These are phyloP conservation scores for Eristalis pertinax DNA, from an alignment of 2,888 invertebrate genomes.

Conservation along the genomic window DNA sequence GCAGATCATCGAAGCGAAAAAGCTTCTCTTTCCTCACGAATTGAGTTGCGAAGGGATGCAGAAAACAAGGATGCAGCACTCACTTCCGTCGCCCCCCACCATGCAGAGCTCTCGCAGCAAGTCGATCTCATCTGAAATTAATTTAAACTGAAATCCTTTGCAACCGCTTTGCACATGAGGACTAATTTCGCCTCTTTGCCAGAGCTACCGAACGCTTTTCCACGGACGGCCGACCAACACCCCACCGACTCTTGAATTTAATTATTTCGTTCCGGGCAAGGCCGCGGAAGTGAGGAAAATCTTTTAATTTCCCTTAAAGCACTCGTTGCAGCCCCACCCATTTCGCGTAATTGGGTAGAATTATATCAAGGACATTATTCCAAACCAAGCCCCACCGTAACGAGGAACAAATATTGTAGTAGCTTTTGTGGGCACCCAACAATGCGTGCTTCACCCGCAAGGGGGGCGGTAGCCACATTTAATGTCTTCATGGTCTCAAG, in stretches of 20 bases:
- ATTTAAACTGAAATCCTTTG: neutral
- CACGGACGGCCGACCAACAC: neutral
- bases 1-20: neutral
- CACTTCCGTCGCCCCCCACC: no score
- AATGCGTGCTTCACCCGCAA: conserved; percentile 26
- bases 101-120: neutral
- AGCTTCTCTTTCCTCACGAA: neutral
- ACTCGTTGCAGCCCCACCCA: neutral
- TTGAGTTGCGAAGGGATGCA: neutral
- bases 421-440: neutral
- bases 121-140: neutral
- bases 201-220: neutral
- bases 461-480: neutral
- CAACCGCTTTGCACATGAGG: neutral
- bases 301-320: neutral
- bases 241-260: neutral
- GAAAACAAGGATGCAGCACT: no score
- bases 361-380: conserved; percentile 29
- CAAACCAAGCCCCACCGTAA: conserved; percentile 17
- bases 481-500: conserved; percentile 41
- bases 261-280: neutral
- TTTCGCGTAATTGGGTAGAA: conserved; percentile 2
- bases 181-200: neutral
- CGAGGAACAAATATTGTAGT: conserved; percentile 39
- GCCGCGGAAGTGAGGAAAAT: neutral